Evolutionary conservation across 2,888 invertebrate species (phyloP).

Genomic region (Sialis lutaria): DNA sequence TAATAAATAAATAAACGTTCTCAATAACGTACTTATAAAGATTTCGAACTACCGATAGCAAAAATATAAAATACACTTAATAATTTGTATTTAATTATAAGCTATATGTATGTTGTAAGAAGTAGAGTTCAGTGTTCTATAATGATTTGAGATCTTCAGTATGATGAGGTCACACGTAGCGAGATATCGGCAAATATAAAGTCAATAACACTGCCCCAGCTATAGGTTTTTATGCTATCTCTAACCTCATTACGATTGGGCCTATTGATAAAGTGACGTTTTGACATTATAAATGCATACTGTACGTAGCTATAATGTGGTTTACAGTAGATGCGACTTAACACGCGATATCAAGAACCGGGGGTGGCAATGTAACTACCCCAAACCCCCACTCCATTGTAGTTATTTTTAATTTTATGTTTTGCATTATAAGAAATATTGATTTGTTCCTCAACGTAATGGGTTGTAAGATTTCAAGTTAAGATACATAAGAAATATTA

Average conservation of each 20-base stretch:
- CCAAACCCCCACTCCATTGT: background rate
- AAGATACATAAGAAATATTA: too few species aligned
- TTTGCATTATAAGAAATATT: background rate
- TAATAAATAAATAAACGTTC: too few species aligned
- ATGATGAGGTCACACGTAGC: too few species aligned
- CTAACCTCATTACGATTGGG: constrained; percentile 4
- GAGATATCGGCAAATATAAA: background rate
- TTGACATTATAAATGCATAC: background rate
- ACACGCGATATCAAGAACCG: background rate
- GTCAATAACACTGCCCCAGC: background rate
- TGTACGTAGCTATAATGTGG: background rate
- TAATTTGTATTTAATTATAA: too few species aligned
- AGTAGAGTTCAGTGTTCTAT: too few species aligned
- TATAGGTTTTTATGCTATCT: constrained; percentile 5
- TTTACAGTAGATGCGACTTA: background rate
- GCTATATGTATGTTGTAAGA: too few species aligned
- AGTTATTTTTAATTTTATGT: background rate
- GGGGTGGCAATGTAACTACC: background rate
- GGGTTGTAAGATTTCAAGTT: too few species aligned
- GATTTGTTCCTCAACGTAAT: background rate
- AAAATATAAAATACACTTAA: too few species aligned
- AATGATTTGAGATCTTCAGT: too few species aligned
- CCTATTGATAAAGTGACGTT: constrained; percentile 5
- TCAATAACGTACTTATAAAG: too few species aligned
- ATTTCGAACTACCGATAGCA: too few species aligned